These are phyloP conservation scores for Anaspis maculata DNA, from an alignment of 2,888 invertebrate genomes.

Conservation along the genomic window DNA sequence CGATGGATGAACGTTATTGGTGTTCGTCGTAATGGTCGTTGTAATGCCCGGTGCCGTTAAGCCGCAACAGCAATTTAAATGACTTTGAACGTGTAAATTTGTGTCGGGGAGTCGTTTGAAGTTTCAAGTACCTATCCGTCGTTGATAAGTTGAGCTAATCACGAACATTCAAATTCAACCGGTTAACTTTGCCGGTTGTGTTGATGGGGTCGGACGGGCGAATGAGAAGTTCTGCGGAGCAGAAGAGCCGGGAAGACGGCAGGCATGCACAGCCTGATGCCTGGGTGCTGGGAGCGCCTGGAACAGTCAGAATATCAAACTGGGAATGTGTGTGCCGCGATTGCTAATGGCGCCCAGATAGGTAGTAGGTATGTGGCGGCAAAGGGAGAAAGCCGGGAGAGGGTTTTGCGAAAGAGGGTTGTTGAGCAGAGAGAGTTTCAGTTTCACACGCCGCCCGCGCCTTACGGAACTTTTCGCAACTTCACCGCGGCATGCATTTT, in stretches of 20 bases:
- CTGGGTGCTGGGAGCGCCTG: slow-evolving; percentile 16
- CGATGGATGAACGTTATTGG: slow-evolving; percentile 6
- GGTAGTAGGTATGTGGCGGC: slow-evolving; percentile 4
- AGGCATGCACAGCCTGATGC: too few species aligned
- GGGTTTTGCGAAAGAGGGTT: too few species aligned
- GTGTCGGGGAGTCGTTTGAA: slow-evolving; percentile 19
- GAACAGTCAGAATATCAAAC: slow-evolving; percentile 25
- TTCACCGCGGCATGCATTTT: slow-evolving; percentile 14
- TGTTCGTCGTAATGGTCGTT: slow-evolving; percentile 2
- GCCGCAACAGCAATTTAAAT: slow-evolving; percentile 6
- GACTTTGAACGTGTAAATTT: slow-evolving; percentile 13
- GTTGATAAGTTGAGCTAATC: slow-evolving; percentile 26
- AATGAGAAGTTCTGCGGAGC: slow-evolving; percentile 23
- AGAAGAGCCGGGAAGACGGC: too few species aligned
- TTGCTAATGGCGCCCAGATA: slow-evolving; percentile 21
- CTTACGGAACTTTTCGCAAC: slow-evolving; percentile 10
- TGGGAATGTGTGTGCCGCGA: slow-evolving; percentile 21
- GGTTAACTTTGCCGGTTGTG: slow-evolving; percentile 24
- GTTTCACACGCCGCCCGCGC: too few species aligned
- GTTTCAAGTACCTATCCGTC: slow-evolving; percentile 19
- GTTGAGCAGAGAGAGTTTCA: too few species aligned
- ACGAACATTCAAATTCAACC: slow-evolving; percentile 28
- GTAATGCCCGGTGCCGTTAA: slow-evolving; percentile 1
- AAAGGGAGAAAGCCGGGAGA: too few species aligned
- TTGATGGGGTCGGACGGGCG: slow-evolving; percentile 24